Conservation (phyloP, 2,797 vertebrate genomes). For the Eulemur rubriventer region DNA sequence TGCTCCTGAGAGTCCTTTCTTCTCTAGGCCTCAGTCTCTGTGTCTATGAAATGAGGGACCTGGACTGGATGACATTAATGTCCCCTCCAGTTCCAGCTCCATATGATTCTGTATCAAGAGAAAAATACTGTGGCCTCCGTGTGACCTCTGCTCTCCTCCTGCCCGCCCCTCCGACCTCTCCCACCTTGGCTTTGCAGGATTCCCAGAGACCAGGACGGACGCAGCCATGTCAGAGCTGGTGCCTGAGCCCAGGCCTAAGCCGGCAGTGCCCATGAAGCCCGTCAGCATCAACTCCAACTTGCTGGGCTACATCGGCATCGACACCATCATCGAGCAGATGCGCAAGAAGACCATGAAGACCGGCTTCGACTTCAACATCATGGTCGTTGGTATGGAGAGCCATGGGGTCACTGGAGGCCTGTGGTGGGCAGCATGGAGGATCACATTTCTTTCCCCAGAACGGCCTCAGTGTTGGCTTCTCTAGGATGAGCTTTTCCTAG, state of each 20-base stretch:
- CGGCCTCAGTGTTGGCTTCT: background rate
- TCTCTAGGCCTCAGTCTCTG: background rate
- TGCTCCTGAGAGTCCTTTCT: background rate
- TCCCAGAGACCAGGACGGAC: slow-evolving; percentile 85
- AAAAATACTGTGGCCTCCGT: background rate
- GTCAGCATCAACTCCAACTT: slow-evolving; percentile 88
- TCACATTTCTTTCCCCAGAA: background rate
- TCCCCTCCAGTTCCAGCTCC: background rate
- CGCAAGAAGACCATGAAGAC: slow-evolving; percentile 99
- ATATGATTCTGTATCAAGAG: background rate
- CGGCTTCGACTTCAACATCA: slow-evolving; percentile 98
- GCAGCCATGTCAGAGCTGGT: slow-evolving; percentile 97
- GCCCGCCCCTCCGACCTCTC: background rate
- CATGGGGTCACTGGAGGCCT: background rate
- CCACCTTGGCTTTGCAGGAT: slow-evolving; percentile 72
- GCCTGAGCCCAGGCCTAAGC: slow-evolving; percentile 95
- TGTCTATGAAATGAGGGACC: background rate
- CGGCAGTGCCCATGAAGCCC: slow-evolving; percentile 95
- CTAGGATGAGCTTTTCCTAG: background rate
- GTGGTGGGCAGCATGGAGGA: background rate
- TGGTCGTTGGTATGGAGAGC: slow-evolving; percentile 94
- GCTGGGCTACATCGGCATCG: slow-evolving; percentile 97
- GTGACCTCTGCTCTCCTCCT: background rate
- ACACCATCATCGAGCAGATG: slow-evolving; percentile 99
- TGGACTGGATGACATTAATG: background rate